Evolutionary conservation across 1,140 invertebrate genomes (phyloP), one percentile per base, ranked within the genome.

Genomic region (Mizuhopecten yessoensis): DNA sequence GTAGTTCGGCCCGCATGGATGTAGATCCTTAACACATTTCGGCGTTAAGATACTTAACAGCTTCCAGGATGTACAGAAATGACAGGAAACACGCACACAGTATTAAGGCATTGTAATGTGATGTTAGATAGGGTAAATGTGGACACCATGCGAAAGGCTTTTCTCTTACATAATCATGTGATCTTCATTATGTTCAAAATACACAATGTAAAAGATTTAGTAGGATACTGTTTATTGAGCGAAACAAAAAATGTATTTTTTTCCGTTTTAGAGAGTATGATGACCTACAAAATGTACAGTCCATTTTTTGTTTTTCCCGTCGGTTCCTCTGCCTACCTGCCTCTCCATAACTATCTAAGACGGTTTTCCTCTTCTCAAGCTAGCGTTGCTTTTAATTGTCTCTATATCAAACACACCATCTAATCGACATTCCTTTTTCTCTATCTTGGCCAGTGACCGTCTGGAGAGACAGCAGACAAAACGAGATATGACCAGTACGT

Each of bases 1-100:
- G 29, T 17, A 75, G 9, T 75, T 11, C 5, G n/a, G 57, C 23
- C 57, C n/a, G 29, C n/a, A 29, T 23, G 57, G 57, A 75, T 75
- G 57, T 75, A 75, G 57, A 75, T 75, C 57, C 57, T 75, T 75
- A 75, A 75, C 57, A 75, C 57, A 75, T 75, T 75, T 75, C 57
- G 57, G 57, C 57, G 11, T 75, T 75, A 75, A 75, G 57, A 75
- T 75, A 75, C 1, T n/a, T 9, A 75, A 45, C 42, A 45, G 42
- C 42, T 45, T 45, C 10, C 42, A 75, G 29, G 57, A 75, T 75
- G 15, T 75, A 17, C 57, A 75, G 57, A 75, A 75, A 75, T 75
- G 57, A 75, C 57, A 3, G 0, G 57, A 9, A n/a, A 13, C 57
- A 75, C 57, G 57, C 57, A 75, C 15, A n/a, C 1, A n/a, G 23